Evolutionary conservation across 2,888 invertebrate species (phyloP).

Genomic region (Thera britannica): DNA sequence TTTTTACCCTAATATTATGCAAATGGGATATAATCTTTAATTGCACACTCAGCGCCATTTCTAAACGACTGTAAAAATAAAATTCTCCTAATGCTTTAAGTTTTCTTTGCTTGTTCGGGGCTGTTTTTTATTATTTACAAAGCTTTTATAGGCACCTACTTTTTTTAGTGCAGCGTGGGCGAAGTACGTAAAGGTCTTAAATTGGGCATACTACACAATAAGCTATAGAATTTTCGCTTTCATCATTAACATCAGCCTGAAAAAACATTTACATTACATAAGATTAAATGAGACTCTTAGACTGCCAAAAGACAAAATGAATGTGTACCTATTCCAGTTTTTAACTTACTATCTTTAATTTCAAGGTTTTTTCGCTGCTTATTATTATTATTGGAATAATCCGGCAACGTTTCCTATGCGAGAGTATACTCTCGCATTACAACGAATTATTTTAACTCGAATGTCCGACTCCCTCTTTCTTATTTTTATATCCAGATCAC

Average conservation of each 20-base stretch:
- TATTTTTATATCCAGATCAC: slow-evolving; percentile 17
- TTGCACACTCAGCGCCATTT: slow-evolving; percentile 56
- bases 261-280: too few species aligned
- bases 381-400: too few species aligned
- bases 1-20: slow-evolving; percentile 66
- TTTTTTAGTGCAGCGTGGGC: slow-evolving; percentile 17
- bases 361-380: too few species aligned
- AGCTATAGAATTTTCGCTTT: neutral
- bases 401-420: too few species aligned
- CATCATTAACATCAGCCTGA: slow-evolving; percentile 1
- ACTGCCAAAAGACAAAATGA: too few species aligned
- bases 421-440: neutral
- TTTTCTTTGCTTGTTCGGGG: slow-evolving; percentile 46
- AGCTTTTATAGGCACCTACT: slow-evolving; percentile 35
- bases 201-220: slow-evolving; percentile 2
- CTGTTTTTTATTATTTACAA: slow-evolving; percentile 34
- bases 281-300: too few species aligned
- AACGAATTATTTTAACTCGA: slow-evolving; percentile 2
- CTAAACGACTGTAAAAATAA: slow-evolving; percentile 52
- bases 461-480: slow-evolving; percentile 11
- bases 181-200: slow-evolving; percentile 19
- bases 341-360: too few species aligned
- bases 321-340: too few species aligned
- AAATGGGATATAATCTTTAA: slow-evolving; percentile 71
- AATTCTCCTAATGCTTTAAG: slow-evolving; percentile 55